A percentile compares a stretch with the other conserved stretches of the same genome.
phyloP scores from a whole-genome alignment of 2,888 invertebrate species.

The Synergus laeviventris region DNA sequence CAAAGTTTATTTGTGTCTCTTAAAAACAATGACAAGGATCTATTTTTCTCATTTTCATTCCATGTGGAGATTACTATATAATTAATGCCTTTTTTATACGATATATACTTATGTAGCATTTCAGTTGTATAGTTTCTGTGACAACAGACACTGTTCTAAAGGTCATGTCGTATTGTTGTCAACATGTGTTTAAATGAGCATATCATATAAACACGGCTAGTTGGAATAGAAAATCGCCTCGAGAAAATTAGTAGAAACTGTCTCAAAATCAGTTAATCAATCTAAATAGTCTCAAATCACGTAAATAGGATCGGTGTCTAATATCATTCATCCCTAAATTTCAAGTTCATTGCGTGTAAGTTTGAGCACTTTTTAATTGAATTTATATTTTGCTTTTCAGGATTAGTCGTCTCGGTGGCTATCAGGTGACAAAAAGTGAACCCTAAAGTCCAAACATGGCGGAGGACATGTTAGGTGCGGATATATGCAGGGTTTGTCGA shows the following conservation, averaged over 20 bases:
- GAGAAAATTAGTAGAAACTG: too few species aligned
- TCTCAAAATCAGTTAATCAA: too few species aligned
- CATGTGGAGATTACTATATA: too few species aligned
- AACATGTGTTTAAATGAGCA: background rate
- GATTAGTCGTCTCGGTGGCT: constrained; percentile 24
- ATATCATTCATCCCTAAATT: too few species aligned
- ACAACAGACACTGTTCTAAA: background rate
- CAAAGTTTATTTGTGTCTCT: background rate
- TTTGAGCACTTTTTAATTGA: background rate
- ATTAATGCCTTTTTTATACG: background rate
- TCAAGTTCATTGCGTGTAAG: too few species aligned
- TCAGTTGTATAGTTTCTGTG: background rate
- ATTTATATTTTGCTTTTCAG: background rate
- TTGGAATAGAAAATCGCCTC: too few species aligned
- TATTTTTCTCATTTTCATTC: background rate
- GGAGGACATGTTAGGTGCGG: constrained; percentile 82
- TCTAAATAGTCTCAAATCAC: too few species aligned
- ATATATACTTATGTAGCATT: background rate
- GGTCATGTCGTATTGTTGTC: background rate
- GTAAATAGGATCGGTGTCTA: too few species aligned
- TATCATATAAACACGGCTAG: too few species aligned
- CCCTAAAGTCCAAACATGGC: constrained; percentile 69
- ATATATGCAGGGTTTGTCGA: constrained; percentile 98
- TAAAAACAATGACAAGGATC: too few species aligned
- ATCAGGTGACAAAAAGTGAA: background rate